These are phyloP conservation scores for Busseola fusca DNA, from an alignment of 2,888 invertebrate genomes.

Conservation along the genomic window DNA sequence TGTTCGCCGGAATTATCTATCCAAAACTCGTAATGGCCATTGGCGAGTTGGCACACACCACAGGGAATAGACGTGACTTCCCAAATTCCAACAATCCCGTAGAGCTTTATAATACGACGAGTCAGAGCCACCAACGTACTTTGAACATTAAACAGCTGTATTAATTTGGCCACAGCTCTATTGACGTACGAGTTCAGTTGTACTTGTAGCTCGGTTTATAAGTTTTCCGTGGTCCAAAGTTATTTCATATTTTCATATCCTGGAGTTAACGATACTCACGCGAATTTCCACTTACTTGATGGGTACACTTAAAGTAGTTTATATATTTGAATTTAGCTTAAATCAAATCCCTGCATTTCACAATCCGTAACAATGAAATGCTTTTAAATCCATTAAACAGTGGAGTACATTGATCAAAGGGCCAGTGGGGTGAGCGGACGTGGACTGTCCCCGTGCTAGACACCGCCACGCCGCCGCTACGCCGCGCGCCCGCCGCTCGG, in stretches of 20 bases:
- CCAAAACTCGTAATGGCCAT: constrained; percentile 66
- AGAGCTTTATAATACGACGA: constrained; percentile 60
- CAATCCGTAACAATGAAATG: constrained; percentile 77
- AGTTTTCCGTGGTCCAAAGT: constrained; percentile 12
- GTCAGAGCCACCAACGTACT: constrained; percentile 55
- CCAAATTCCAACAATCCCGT: constrained; percentile 60
- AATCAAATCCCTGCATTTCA: constrained; percentile 62
- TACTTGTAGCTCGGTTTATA: constrained; percentile 13
- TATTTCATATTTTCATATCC: constrained; percentile 27
- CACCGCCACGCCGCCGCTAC: constrained; percentile 55
- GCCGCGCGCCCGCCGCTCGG: constrained; percentile 56
- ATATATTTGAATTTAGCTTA: constrained; percentile 53
- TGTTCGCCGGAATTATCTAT: constrained; percentile 55
- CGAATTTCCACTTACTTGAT: constrained; percentile 6
- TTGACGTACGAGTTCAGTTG: constrained; percentile 35
- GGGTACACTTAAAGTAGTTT: constrained; percentile 10
- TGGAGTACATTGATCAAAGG: constrained; percentile 79
- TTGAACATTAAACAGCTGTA: constrained; percentile 63
- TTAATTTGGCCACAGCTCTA: constrained; percentile 55
- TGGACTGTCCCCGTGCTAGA: constrained; percentile 63
- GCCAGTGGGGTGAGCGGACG: constrained; percentile 67
- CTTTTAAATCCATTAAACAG: constrained; percentile 83
- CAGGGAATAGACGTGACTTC: constrained; percentile 67
- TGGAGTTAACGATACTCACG: constrained; percentile 12
- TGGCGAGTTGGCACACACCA: constrained; percentile 62